Base-by-base conservation (phyloP, 2,797 vertebrate species). In the Ptychadena robeensis region DNA sequence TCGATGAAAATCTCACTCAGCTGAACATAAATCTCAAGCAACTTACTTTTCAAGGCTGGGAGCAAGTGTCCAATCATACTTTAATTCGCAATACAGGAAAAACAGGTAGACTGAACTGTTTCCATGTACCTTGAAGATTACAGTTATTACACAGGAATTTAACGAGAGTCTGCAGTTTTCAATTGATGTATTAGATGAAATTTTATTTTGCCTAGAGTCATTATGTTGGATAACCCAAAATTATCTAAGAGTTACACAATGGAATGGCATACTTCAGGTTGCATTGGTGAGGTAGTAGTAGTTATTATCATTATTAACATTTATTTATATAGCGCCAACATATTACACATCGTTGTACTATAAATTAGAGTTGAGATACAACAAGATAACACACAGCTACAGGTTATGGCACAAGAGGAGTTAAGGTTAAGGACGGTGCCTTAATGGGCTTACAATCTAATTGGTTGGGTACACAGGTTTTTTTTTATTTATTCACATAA, bases 41-140 rank as follows among this genome's bases (percentile, higher is more conserved):
- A 86, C 89, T 99, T 82, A 91, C 87, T 73, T 96, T 99, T 68
- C 94, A 96, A 30, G 96, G 95, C 69, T 99, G 97, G 97, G 95
- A 96, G 73, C 92, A 90, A 80, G 85, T 89, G 84, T 86, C 87
- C 30, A 93, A 93, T 86, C 86, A 87, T n/a, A 96, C 96, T 2
- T 94, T 92, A 87, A 96, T 97, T 88, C 95, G 92, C 79, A 99
- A 99, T 67, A 96, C 96, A 68, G 98, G 98, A 31, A 99, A 98
- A 93, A 99, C 97, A 75, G 98, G 98, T 99, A 87, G 91, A 61
- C 38, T 65, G 0, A 32, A 27, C 8, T 27, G 1, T 63, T 38
- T 77, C 34, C 28, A 25, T n/a, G 25, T 44, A 79, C 73, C 82
- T 74, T 85, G 76, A 86, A 82, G 73, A 87, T 86, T 82, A 77